Conservation (phyloP, 1,140 invertebrate genomes). For the Drosophila funebris region DNA sequence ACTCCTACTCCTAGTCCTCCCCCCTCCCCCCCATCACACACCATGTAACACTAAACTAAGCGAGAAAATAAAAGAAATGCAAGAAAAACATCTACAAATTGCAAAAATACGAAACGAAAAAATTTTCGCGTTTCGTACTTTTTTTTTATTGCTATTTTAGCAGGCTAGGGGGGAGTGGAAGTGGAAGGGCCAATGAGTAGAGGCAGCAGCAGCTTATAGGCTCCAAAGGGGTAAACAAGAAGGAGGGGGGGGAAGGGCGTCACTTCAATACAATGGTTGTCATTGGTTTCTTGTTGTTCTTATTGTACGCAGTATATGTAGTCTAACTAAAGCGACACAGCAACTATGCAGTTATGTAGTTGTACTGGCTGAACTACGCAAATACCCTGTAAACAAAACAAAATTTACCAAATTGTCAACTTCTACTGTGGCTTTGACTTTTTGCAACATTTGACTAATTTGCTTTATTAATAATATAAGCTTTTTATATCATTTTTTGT, state of each 20-base stretch:
- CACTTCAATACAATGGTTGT: constrained; percentile 8
- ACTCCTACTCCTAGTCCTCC: too few relatives aligned
- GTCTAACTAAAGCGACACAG: neutral
- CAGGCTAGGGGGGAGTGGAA: neutral
- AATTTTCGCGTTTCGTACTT: constrained; percentile 26
- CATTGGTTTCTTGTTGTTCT: constrained; percentile 18
- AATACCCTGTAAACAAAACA: neutral
- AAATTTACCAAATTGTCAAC: too few relatives aligned
- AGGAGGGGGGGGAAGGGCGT: neutral
- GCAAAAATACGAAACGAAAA: constrained; percentile 31
- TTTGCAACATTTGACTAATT: too few relatives aligned
- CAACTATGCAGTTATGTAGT: neutral
- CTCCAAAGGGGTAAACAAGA: too few relatives aligned
- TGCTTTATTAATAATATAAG: too few relatives aligned
- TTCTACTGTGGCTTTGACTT: too few relatives aligned
- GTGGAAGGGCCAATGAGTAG: neutral
- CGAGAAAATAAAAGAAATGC: constrained; percentile 6
- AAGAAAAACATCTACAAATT: constrained; percentile 27
- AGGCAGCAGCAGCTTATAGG: neutral
- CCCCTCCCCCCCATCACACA: neutral
- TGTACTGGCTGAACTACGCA: neutral
- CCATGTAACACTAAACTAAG: constrained; percentile 16
- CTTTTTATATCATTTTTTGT: too few relatives aligned
- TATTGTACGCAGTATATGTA: neutral
- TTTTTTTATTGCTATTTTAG: constrained; percentile 2